Evolutionary conservation across 2,888 invertebrate species (phyloP), one percentile per base, ranked within the genome.

Genomic region (Petrolisthes manimaculis): DNA sequence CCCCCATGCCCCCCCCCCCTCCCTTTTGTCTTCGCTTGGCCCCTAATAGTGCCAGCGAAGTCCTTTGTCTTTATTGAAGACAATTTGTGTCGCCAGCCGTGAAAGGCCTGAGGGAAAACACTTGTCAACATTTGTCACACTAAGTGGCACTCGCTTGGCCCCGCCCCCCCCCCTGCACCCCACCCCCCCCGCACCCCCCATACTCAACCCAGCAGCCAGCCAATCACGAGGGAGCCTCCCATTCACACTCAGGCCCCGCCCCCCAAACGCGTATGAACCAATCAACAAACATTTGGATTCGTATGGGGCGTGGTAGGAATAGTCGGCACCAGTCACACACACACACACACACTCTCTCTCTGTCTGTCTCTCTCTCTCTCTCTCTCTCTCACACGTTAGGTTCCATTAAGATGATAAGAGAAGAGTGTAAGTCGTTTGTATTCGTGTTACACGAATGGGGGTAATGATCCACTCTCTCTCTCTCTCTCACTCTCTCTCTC

Each of bases 31-130:
- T 85, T 85, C 88, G 77, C 88, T 89, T n/a, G n/a, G n/a, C 88
- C 88, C 75, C 88, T 89, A 89, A 89, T 89, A 85, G 88, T 85
- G 88, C 88, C 88, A 85, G 85, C 80, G n/a, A n/a, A n/a, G n/a
- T 85, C 88, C 88, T 89, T 89, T 89, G 88, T 89, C 88, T 89
- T 89, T 89, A 89, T 89, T 89, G 88, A 85, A 89, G 88, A 85
- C 88, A 89, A 89, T 89, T 89, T 89, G 88, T 89, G 88, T 89
- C 88, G 85, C 88, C 88, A 83, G 88, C 88, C 88, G 83, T 89
- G 88, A 89, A 89, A 89, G 85, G 88, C 88, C 85, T 85, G 54
- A 83, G 85, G 88, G 88, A 85, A 89, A 85, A 89, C 88, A 89
- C 88, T 89, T 89, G 88, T 89, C 88, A 89, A 83, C 88, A 85